A percentile compares a stretch with the other conserved stretches of the same genome.
Evolutionary conservation across 1,140 invertebrate genomes (phyloP).

Genomic region (Drosophila ercepeae): DNA sequence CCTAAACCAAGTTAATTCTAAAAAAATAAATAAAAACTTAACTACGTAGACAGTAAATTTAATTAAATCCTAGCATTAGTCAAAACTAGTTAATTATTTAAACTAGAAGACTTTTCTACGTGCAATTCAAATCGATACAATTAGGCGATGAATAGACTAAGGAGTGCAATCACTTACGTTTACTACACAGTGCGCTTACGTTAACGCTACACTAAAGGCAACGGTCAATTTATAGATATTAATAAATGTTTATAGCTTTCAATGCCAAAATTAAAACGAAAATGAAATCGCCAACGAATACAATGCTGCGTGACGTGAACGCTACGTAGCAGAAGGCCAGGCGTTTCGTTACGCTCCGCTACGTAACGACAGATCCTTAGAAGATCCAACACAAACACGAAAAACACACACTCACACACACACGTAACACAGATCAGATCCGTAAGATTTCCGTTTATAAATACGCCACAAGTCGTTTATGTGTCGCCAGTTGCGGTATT

Average conservation of each 20-base stretch:
- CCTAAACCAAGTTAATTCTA: slow-evolving; percentile 33
- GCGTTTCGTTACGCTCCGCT: slow-evolving; percentile 59
- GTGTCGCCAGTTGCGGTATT: slow-evolving; percentile 43
- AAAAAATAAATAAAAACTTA: slow-evolving; percentile 35
- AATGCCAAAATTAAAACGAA: slow-evolving; percentile 80
- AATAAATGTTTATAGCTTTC: slow-evolving; percentile 79
- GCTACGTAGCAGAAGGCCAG: slow-evolving; percentile 61
- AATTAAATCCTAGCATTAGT: slow-evolving; percentile 35
- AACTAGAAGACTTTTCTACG: slow-evolving; percentile 59
- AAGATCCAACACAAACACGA: slow-evolving; percentile 18
- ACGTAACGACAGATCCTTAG: slow-evolving; percentile 44
- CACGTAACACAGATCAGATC: slow-evolving; percentile 5
- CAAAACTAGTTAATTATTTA: slow-evolving; percentile 8
- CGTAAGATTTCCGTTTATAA: slow-evolving; percentile 2
- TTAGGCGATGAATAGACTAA: slow-evolving; percentile 62
- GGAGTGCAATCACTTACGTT: slow-evolving; percentile 28
- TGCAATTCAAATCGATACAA: slow-evolving; percentile 25
- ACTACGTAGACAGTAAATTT: slow-evolving; percentile 35
- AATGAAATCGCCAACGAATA: slow-evolving; percentile 81
- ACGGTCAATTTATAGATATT: slow-evolving; percentile 64
- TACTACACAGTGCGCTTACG: slow-evolving; percentile 59
- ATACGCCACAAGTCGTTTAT: slow-evolving; percentile 45
- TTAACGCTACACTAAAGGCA: slow-evolving; percentile 56
- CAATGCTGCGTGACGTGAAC: slow-evolving; percentile 66
- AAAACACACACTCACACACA: slow-evolving; percentile 8